Evolutionary conservation across 2,888 invertebrate species (phyloP).

Genomic region (Aphrophora alni): DNA sequence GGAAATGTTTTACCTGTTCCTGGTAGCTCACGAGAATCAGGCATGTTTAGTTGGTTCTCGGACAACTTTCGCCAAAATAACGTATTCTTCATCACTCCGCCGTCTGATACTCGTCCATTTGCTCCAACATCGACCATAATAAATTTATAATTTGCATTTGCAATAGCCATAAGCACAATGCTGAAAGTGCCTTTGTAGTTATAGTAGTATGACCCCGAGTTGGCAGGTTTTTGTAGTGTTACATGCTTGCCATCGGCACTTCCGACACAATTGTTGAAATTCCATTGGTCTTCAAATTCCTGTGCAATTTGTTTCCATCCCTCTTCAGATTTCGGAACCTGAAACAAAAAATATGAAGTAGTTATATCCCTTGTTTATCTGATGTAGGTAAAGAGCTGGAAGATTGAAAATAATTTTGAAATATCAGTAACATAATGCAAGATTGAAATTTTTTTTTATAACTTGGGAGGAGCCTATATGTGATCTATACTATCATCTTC

Average conservation of each 20-base stretch:
- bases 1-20: neutral
- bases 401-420: no score
- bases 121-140: constrained; percentile 38
- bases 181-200: constrained; percentile 53
- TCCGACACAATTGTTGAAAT: constrained; percentile 52
- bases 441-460: no score
- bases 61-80: constrained; percentile 37
- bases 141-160: constrained; percentile 52
- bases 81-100: constrained; percentile 39
- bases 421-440: no score
- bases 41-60: constrained; percentile 31
- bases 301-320: constrained; percentile 3
- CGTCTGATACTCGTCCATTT: constrained; percentile 41
- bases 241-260: constrained; percentile 54
- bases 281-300: constrained; percentile 47
- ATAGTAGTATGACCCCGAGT: constrained; percentile 50
- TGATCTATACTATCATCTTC: no score
- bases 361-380: no score
- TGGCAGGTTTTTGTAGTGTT: constrained; percentile 49
- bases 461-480: no score
- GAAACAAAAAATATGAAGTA: no score
- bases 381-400: no score
- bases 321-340: constrained; percentile 38
- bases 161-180: constrained; percentile 52
- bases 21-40: constrained; percentile 32